Percentiles rank a stretch among this genome's conserved stretches.
Evolutionary conservation across 2,113 vertebrate genomes (phyloP).

Genomic region (Calyptomena viridis): DNA sequence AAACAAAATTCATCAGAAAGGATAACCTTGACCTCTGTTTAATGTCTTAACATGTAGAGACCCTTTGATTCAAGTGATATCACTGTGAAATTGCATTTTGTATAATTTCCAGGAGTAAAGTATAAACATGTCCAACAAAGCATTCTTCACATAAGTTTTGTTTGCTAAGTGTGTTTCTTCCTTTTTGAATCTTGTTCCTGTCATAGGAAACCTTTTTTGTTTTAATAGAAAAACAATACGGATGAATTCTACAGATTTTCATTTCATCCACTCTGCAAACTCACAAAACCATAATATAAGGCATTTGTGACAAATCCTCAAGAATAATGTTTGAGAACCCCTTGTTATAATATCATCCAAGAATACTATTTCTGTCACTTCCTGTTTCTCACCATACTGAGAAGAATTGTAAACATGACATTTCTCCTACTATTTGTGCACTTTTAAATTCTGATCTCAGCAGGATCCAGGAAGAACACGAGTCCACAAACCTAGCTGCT

Average conservation of each 20-base stretch:
- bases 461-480: not conserved
- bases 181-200: not conserved
- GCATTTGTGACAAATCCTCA: not conserved
- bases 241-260: not conserved
- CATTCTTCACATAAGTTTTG: not conserved
- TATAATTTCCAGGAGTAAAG: conserved; percentile 5
- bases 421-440: conserved; percentile 21
- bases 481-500: not conserved
- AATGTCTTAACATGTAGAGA: not conserved
- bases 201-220: not conserved
- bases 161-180: conserved; percentile 18
- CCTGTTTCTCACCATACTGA: conserved; percentile 19
- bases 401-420: conserved; percentile 38
- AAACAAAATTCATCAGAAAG: conserved; percentile 52
- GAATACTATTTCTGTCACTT: conserved; percentile 46
- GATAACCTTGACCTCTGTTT: conserved; percentile 44
- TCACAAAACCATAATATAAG: not conserved
- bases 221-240: not conserved
- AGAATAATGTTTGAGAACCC: not conserved
- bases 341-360: not conserved
- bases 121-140: conserved; percentile 29
- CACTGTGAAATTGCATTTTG: conserved; percentile 9
- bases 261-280: not conserved
- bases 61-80: conserved; percentile 6
- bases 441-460: conserved; percentile 5